Base-by-base conservation (phyloP, 2,113 vertebrate species). In the Epinephelus fuscoguttatus region DNA sequence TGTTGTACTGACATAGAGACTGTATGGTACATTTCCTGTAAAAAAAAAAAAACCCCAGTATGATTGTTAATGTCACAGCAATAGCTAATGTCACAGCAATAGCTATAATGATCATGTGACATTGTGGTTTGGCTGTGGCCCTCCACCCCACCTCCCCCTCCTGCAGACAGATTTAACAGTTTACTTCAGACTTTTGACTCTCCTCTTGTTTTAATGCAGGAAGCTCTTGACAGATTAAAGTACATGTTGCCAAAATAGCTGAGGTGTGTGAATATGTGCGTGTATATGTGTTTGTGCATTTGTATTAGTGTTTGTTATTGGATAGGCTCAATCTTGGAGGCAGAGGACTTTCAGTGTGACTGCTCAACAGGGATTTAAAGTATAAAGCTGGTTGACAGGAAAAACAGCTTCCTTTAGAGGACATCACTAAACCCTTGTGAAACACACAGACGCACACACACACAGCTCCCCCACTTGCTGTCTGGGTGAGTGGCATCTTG, bases 341-440 rank as follows among this genome's bases (percentile, higher is more conserved):
- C 90, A 91, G 82, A 88, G 72, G 70, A 83, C 88, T 89, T 81
- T 91, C 75, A 63, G 90, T 84, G 81, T 84, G 85, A 84, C 76
- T 88, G 50, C 89, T 92, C 81, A 70, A 87, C 81, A 45, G 71
- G 94, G 92, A 94, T 95, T 96, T 94, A 93, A 90, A 90, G 91
- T 90, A 84, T 94, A 94, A 95, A 92, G 84, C 89, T 81, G 80
- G 88, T 80, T 95, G 94, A 95, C 94, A 94, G 93, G 87, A 91
- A 91, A 88, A 91, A 91, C 81, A 91, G 81, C 91, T 91, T 87
- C 84, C 70, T 86, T 89, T 84, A 76, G 77, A 92, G 63, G 81
- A 74, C 81, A 78, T 79, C 52, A 33, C 84, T 93, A 91, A 92
- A 90, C 89, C 86, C 80, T 33, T 80, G 66, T 79, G 75, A 87